Conservation (phyloP, 1,140 invertebrate genomes). For the Melanaphis sacchari region DNA sequence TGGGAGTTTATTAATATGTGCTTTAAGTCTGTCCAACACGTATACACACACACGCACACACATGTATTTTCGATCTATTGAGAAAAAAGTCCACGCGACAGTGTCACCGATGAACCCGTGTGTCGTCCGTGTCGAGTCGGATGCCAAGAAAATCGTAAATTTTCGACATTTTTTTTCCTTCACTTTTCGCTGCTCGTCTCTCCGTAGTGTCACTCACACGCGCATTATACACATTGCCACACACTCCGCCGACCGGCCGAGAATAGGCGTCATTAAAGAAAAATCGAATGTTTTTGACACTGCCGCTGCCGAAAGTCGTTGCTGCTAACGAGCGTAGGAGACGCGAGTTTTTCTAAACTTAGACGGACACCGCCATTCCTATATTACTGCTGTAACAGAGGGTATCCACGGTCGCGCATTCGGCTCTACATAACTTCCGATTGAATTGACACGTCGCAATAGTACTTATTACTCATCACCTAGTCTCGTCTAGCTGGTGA, state of each 20-base stretch:
- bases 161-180: slow-evolving; percentile 43
- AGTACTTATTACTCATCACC: not conserved
- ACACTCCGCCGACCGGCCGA: not conserved
- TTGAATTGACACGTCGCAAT: not conserved
- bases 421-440: not conserved
- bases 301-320: not conserved
- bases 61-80: slow-evolving; percentile 36
- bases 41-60: not conserved
- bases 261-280: slow-evolving; percentile 28
- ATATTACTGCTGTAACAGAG: not conserved
- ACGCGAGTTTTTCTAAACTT: slow-evolving; percentile 31
- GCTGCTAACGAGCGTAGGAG: not conserved
- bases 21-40: slow-evolving; percentile 21
- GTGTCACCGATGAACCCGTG: slow-evolving; percentile 29
- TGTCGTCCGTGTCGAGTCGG: not conserved
- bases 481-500: too few species aligned
- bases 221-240: not conserved
- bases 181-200: not conserved
- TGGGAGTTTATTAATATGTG: slow-evolving; percentile 57
- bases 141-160: slow-evolving; percentile 51
- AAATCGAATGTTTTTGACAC: slow-evolving; percentile 48
- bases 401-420: not conserved
- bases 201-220: slow-evolving; percentile 27
- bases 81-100: not conserved
- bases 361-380: slow-evolving; percentile 10